Conservation (phyloP, 2,113 vertebrate species). For the Sinocyclocheilus grahami region DNA sequence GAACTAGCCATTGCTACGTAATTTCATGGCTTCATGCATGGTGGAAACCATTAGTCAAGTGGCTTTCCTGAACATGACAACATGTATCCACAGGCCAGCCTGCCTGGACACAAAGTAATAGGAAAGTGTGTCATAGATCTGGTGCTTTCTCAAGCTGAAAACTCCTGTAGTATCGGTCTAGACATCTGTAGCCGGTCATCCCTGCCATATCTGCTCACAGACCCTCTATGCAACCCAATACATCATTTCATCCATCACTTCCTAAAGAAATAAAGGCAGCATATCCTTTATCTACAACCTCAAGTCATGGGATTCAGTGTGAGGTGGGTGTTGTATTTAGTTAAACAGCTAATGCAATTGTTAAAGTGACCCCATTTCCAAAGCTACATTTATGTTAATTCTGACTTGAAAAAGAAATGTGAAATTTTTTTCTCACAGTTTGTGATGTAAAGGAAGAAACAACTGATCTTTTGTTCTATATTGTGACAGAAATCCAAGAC, state of each 20-base stretch:
- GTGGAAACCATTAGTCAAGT: conserved; percentile 18
- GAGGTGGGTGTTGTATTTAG: not conserved
- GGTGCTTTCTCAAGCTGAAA: conserved; percentile 6
- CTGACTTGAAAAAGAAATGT: not conserved
- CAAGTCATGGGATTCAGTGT: not conserved
- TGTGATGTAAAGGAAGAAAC: too few species aligned
- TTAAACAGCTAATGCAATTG: not conserved
- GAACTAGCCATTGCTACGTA: not conserved
- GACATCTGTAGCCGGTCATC: not conserved
- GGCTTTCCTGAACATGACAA: conserved; percentile 17
- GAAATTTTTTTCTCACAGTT: too few species aligned
- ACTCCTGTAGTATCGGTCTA: not conserved
- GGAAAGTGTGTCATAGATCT: not conserved
- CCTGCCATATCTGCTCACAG: not conserved
- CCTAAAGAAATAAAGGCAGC: not conserved
- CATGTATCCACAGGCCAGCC: conserved; percentile 9
- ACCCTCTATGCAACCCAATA: not conserved
- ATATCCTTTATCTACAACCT: not conserved
- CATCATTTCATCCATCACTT: not conserved
- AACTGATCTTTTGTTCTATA: too few species aligned
- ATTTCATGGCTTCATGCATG: conserved; percentile 32
- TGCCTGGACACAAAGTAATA: not conserved
- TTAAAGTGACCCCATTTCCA: not conserved
- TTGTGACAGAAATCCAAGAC: too few species aligned
- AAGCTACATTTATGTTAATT: not conserved